phyloP scores from a whole-genome alignment of 2,888 invertebrate species.

The Bombylius discolor region DNA sequence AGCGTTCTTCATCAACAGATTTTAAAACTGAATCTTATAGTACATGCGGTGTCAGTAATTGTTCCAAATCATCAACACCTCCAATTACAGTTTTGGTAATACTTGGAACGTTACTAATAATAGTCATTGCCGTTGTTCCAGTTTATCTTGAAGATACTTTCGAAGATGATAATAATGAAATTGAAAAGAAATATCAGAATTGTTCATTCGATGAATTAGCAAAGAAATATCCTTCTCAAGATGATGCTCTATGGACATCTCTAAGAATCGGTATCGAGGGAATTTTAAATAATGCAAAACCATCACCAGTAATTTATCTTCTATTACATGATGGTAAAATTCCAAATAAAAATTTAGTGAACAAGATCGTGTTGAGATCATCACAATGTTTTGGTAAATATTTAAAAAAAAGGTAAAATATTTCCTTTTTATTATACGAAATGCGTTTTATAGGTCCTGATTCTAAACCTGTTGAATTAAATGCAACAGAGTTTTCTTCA shows the following conservation, averaged over 20 bases:
- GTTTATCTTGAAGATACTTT: not conserved
- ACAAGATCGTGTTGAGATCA: conserved; percentile 20
- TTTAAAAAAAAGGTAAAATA: not conserved
- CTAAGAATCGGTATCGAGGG: conserved; percentile 21
- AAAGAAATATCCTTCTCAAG: conserved; percentile 16
- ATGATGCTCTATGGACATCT: conserved; percentile 18
- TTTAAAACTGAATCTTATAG: not conserved
- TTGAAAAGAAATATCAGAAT: not conserved
- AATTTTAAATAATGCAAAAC: conserved; percentile 20
- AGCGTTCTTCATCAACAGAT: not conserved
- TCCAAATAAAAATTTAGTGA: conserved; percentile 15
- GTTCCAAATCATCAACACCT: too few relatives aligned
- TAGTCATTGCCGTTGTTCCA: not conserved
- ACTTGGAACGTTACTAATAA: not conserved
- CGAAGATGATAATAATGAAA: not conserved
- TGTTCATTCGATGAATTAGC: conserved; percentile 20
- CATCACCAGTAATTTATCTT: conserved; percentile 23
- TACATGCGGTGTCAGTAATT: too few relatives aligned
- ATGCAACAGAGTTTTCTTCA: conserved; percentile 19
- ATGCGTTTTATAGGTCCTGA: conserved; percentile 13
- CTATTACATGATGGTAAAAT: conserved; percentile 20
- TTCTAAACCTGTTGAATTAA: conserved; percentile 15
- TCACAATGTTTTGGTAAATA: conserved; percentile 26
- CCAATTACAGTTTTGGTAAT: too few relatives aligned
- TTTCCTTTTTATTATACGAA: not conserved